These are phyloP conservation scores for Apistogramma diplotaenia DNA, from an alignment of 2,113 vertebrate species.

Conservation along the genomic window DNA sequence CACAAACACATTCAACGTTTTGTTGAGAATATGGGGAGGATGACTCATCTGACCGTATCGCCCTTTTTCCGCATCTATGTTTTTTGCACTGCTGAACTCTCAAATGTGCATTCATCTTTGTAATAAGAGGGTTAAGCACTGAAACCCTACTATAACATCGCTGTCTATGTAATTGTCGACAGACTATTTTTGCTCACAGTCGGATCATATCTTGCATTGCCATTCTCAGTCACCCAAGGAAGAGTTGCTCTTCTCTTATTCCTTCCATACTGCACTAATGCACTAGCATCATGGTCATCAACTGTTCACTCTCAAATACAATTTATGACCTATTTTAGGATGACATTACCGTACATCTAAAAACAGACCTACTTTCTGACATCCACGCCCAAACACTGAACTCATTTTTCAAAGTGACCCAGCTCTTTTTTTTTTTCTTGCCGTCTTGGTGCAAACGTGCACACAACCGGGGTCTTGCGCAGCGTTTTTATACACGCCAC, in stretches of 20 bases:
- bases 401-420: no score
- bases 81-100: background rate
- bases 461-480: background rate
- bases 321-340: background rate
- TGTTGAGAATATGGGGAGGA: background rate
- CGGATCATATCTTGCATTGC: background rate
- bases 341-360: background rate
- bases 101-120: slow-evolving; percentile 1
- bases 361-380: background rate
- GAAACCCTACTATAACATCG: background rate
- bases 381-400: background rate
- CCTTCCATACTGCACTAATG: background rate
- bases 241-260: background rate
- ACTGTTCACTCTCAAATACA: background rate
- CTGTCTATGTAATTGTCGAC: background rate
- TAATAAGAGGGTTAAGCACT: background rate
- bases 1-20: background rate
- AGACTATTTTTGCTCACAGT: slow-evolving; percentile 1
- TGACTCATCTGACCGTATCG: background rate
- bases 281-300: background rate
- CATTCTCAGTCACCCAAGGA: background rate
- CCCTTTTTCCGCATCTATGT: background rate
- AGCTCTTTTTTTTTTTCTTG: background rate
- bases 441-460: background rate
- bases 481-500: background rate